These are phyloP conservation scores for Acestrorhynchus altus DNA, from an alignment of 2,797 vertebrate species.

Conservation along the genomic window DNA sequence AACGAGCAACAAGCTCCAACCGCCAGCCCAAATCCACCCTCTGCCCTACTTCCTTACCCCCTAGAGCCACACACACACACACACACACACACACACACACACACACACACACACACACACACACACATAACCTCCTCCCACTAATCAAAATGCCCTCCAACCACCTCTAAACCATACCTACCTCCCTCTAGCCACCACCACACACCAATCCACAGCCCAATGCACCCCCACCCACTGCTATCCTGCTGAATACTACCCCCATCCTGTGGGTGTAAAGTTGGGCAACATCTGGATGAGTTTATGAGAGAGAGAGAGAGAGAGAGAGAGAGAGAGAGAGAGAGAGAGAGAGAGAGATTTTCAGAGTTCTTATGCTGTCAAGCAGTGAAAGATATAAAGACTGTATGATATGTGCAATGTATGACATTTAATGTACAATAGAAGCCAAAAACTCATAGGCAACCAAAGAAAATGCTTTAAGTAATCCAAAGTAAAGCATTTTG, in stretches of 20 bases:
- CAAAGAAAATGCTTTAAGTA: no score
- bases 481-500: no score
- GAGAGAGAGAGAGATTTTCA: conserved; percentile 22
- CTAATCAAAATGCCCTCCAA: conserved; percentile 40
- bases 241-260: conserved; percentile 43
- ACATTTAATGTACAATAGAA: not conserved
- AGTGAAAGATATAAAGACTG: conserved; percentile 50
- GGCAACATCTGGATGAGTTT: conserved; percentile 86
- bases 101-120: conserved; percentile 4
- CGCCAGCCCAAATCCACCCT: conserved; percentile 13
- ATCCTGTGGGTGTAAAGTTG: conserved; percentile 75
- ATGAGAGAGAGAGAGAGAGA: conserved; percentile 59
- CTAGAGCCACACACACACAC: conserved; percentile 1
- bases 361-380: not conserved
- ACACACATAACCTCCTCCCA: conserved; percentile 32
- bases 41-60: conserved; percentile 29
- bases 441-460: not conserved
- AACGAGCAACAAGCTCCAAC: conserved; percentile 19
- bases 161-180: conserved; percentile 25
- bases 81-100: conserved; percentile 11
- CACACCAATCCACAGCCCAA: conserved; percentile 65
- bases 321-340: conserved; percentile 28
- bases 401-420: not conserved
- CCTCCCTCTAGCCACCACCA: conserved; percentile 55
- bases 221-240: conserved; percentile 57